Evolutionary conservation across 2,888 invertebrate genomes (phyloP), one percentile per base, ranked within the genome.

Genomic region (Leptogaster cylindrica): DNA sequence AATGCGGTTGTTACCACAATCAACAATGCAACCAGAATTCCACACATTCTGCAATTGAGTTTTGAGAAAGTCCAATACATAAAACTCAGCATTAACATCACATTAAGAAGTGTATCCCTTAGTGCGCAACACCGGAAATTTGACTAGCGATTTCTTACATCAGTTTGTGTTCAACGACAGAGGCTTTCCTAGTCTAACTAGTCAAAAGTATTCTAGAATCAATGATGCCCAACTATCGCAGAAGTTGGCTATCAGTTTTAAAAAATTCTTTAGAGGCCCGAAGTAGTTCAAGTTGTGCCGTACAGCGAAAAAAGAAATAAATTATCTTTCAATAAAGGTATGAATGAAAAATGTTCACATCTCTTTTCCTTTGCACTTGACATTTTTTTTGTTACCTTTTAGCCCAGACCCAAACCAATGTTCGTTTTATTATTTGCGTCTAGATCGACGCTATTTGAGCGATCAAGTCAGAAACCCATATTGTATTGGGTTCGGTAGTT

Each of bases 251-350:
- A 77, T 81, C 61, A 82, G 81, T 33, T 83, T 87, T 41, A 82
- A 83, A 71, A 79, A 77, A 46, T 80, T 87, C 71, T 82, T 87
- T 20, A 81, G 82, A 65, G 78, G 82, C 71, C 83, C 83, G 16
- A 77, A 84, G 76, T 80, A 68, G 75, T 87, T 33, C 81, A 84
- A 72, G 76, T 86, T 50, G 77, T 82, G 36, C 83, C 85, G n/a
- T 84, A 80, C 72, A 81, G 78, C 66, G 83, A 84, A 72, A 85
- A 84, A 69, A 82, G 82, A 16, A 70, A 81, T 2, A 78, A 77
- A 72, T 76, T 87, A 50, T 83, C 84, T 70, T 75, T 87, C 1
- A 81, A 82, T 69, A 82, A 81, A 79, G 79, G 84, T 83, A 78
- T 78, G 77, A 77, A 68, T 68, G 5, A 10, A 25, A n/a, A 20